phyloP scores from a whole-genome alignment of 23 tunicate genomes.

The Aplidium turbinatum region DNA sequence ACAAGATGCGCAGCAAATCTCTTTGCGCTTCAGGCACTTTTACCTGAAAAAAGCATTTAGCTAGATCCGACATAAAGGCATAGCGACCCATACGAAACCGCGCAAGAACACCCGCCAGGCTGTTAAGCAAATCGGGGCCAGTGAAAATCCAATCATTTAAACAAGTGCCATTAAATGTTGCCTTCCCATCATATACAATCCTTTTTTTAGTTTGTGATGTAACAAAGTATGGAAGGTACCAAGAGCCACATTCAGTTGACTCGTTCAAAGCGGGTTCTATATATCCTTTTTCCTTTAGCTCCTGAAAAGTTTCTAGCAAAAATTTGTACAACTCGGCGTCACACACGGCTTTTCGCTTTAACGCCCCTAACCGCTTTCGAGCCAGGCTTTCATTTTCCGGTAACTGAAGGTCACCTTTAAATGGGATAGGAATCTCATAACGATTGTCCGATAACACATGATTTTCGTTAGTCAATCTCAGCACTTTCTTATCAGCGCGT shows the following conservation, averaged over 20 bases:
- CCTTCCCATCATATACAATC: conserved; percentile 16
- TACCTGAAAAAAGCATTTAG: conserved; percentile 25
- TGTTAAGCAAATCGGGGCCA: conserved; percentile 17
- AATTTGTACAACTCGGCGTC: too few relatives aligned
- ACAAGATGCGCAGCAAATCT: conserved; percentile 4
- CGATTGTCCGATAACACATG: too few relatives aligned
- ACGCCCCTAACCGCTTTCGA: too few relatives aligned
- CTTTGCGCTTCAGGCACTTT: conserved; percentile 4
- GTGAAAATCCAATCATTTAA: conserved; percentile 11
- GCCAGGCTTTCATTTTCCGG: too few relatives aligned
- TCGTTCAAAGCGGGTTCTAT: too few relatives aligned
- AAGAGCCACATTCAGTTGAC: neutral
- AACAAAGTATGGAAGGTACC: conserved; percentile 19
- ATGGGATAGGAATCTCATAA: too few relatives aligned
- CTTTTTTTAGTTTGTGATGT: neutral
- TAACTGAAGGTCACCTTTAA: too few relatives aligned
- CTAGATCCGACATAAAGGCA: conserved; percentile 17
- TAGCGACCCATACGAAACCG: conserved; percentile 4
- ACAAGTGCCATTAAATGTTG: conserved; percentile 2
- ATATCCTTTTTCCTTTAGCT: too few relatives aligned
- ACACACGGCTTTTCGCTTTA: too few relatives aligned
- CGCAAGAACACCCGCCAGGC: conserved; percentile 1
- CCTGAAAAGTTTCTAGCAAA: too few relatives aligned
- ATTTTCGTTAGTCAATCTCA: too few relatives aligned
- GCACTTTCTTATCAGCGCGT: too few relatives aligned